A percentile compares a stretch with the other conserved stretches of the same genome.
Evolutionary conservation across 1,140 invertebrate genomes (phyloP).

Genomic region (Lordiphosa collinella): DNA sequence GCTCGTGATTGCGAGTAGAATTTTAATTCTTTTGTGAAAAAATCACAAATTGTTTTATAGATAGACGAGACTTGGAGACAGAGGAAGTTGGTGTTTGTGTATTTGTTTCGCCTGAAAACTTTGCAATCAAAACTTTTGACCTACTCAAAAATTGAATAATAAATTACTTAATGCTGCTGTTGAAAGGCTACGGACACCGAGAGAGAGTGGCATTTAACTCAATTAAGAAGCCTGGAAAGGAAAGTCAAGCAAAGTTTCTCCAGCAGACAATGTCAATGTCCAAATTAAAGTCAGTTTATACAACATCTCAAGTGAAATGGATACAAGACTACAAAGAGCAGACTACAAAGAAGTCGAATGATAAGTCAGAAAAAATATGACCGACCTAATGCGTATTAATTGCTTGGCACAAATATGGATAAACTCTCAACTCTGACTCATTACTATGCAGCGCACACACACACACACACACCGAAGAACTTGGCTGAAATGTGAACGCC

Average conservation of each 20-base stretch:
- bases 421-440: slow-evolving; percentile 38
- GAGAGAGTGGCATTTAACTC: slow-evolving; percentile 18
- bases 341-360: slow-evolving; percentile 19
- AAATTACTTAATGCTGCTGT: slow-evolving; percentile 53
- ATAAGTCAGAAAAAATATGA: slow-evolving; percentile 38
- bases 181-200: slow-evolving; percentile 31
- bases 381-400: slow-evolving; percentile 70
- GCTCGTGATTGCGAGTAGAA: slow-evolving; percentile 31
- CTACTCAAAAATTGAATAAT: slow-evolving; percentile 59
- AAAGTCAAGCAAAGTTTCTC: slow-evolving; percentile 16
- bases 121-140: slow-evolving; percentile 61
- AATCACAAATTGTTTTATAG: background rate
- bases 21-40: slow-evolving; percentile 17
- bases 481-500: slow-evolving; percentile 27
- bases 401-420: slow-evolving; percentile 39
- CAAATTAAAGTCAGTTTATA: slow-evolving; percentile 17
- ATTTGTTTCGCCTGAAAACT: slow-evolving; percentile 34
- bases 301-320: slow-evolving; percentile 18
- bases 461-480: slow-evolving; percentile 1
- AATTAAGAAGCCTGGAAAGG: slow-evolving; percentile 20
- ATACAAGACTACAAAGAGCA: slow-evolving; percentile 7
- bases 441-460: slow-evolving; percentile 56
- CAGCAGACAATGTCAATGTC: slow-evolving; percentile 47
- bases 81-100: background rate
- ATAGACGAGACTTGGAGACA: background rate